Evolutionary conservation across 2,888 invertebrate genomes (phyloP).

Genomic region (Nephrotoma appendiculata): DNA sequence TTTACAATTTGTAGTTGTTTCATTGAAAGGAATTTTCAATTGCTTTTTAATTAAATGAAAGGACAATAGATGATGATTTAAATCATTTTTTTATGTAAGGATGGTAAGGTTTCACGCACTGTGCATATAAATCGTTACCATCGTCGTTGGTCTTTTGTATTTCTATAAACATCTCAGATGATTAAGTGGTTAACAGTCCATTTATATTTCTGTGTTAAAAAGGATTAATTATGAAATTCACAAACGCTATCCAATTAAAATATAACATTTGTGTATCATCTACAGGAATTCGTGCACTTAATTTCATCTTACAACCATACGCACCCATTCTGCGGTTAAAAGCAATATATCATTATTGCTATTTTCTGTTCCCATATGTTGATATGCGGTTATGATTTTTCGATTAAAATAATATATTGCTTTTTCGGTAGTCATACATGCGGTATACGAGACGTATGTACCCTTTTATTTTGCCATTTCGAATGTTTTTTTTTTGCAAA

Average conservation of each 20-base stretch:
- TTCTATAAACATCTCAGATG: not conserved
- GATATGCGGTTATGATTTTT: constrained; percentile 24
- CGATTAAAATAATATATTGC: constrained; percentile 21
- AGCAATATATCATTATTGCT: not conserved
- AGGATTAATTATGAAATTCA: not conserved
- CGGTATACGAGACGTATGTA: not conserved
- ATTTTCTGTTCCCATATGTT: constrained; percentile 18
- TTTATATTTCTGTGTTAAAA: not conserved
- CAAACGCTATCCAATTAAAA: not conserved
- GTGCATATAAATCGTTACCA: too few species aligned
- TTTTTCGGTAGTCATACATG: not conserved
- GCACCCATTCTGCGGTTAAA: not conserved
- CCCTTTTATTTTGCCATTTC: not conserved
- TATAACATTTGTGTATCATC: not conserved
- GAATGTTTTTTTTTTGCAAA: not conserved
- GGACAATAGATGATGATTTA: not conserved
- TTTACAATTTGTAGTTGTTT: not conserved
- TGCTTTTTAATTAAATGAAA: not conserved
- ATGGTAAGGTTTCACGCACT: too few species aligned
- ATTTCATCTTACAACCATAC: not conserved
- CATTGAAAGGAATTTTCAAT: not conserved
- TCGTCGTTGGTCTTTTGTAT: not conserved
- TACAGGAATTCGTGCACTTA: not conserved
- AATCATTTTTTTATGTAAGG: not conserved
- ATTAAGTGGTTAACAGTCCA: not conserved